A percentile compares a stretch with the other conserved stretches of the same genome.
Conservation (phyloP, 1,140 invertebrate species). For the Brachionus rotundiformis region DNA sequence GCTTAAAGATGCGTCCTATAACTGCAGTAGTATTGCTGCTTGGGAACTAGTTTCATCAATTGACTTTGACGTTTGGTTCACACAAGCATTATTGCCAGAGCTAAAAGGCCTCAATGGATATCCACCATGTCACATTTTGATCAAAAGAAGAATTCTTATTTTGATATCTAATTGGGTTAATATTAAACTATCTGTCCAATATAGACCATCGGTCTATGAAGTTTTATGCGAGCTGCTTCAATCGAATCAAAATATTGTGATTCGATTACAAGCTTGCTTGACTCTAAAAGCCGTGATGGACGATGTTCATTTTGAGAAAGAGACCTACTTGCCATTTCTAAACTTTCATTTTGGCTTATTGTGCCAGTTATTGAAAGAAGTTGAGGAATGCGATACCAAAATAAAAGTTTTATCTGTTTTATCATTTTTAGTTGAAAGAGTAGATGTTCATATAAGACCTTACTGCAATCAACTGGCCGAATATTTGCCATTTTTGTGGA, state of each 20-base stretch:
- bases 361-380: slow-evolving; percentile 81
- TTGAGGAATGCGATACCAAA: slow-evolving; percentile 87
- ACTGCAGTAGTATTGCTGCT: slow-evolving; percentile 82
- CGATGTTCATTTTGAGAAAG: slow-evolving; percentile 85
- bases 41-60: slow-evolving; percentile 89
- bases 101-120: slow-evolving; percentile 72
- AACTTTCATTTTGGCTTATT: slow-evolving; percentile 75
- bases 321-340: slow-evolving; percentile 77
- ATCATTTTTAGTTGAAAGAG: slow-evolving; percentile 83
- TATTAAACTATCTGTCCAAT: slow-evolving; percentile 77
- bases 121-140: slow-evolving; percentile 72
- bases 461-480: slow-evolving; percentile 71
- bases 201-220: slow-evolving; percentile 79
- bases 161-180: slow-evolving; percentile 81
- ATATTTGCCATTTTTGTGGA: slow-evolving; percentile 83
- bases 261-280: slow-evolving; percentile 77
- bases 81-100: slow-evolving; percentile 77
- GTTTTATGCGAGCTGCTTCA: slow-evolving; percentile 71
- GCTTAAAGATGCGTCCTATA: slow-evolving; percentile 71
- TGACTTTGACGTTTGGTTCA: slow-evolving; percentile 90
- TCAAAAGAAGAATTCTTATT: slow-evolving; percentile 82
- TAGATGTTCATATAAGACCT: slow-evolving; percentile 75
- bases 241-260: slow-evolving; percentile 72
- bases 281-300: slow-evolving; percentile 77
- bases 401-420: slow-evolving; percentile 82